Percentiles rank a stretch among this genome's conserved stretches.
These are phyloP conservation scores for Taphrorychus bicolor DNA, from an alignment of 2,888 invertebrate genomes.

Conservation along the genomic window DNA sequence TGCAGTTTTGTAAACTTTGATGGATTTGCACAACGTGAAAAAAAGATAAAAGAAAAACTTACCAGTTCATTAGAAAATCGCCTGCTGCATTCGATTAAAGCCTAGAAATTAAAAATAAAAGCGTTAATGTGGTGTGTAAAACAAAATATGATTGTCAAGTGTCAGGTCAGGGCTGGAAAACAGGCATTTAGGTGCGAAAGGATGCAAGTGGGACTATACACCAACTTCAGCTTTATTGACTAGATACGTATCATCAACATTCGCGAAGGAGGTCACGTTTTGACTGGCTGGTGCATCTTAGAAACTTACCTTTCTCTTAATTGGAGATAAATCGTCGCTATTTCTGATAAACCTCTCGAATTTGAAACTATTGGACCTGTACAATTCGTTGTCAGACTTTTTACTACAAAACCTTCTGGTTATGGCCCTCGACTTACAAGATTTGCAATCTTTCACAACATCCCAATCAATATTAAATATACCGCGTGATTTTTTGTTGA, in stretches of 20 bases:
- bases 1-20: neutral
- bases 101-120: conserved; percentile 23
- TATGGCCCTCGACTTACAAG: conserved; percentile 65
- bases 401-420: conserved; percentile 79
- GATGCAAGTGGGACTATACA: too few species aligned
- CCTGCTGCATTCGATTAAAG: conserved; percentile 33
- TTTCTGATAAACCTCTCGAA: conserved; percentile 83
- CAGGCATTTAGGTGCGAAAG: too few species aligned
- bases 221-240: neutral
- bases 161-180: too few species aligned
- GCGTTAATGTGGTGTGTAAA: neutral
- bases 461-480: conserved; percentile 64
- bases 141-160: neutral
- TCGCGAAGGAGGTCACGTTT: neutral
- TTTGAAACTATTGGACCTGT: conserved; percentile 87
- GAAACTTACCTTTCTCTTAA: conserved; percentile 72
- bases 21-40: too few species aligned
- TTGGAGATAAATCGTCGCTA: conserved; percentile 63
- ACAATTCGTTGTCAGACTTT: conserved; percentile 82
- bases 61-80: conserved; percentile 38
- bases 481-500: conserved; percentile 55
- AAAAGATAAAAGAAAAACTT: too few species aligned
- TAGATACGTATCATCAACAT: neutral
- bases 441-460: conserved; percentile 64
- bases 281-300: neutral